These are phyloP conservation scores for Lasaia peninsularis DNA, from an alignment of 1,140 invertebrate species.

Conservation along the genomic window DNA sequence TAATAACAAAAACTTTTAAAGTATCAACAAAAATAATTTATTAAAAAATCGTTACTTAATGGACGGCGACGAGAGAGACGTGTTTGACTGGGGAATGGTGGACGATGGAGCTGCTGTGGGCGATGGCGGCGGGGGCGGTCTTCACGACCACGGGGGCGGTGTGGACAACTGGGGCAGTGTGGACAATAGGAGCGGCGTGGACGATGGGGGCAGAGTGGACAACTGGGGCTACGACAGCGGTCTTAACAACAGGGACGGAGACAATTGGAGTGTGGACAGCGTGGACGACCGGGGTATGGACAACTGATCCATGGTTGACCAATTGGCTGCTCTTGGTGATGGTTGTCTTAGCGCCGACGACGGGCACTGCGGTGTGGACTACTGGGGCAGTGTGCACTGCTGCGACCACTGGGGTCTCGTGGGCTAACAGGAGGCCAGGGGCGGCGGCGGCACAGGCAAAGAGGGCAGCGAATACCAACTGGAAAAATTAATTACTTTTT, in stretches of 20 bases:
- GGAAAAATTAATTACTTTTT: too few relatives aligned
- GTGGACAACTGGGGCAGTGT: conserved; percentile 61
- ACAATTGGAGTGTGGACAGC: conserved; percentile 36
- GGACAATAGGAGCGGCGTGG: conserved; percentile 40
- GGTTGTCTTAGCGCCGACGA: conserved; percentile 60
- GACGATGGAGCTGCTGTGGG: conserved; percentile 62
- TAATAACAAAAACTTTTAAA: neutral
- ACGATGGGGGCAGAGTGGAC: conserved; percentile 34
- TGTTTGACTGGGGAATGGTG: conserved; percentile 74
- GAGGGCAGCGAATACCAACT: conserved; percentile 74
- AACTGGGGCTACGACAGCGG: conserved; percentile 30
- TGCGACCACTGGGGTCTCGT: conserved; percentile 51
- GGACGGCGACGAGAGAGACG: conserved; percentile 75
- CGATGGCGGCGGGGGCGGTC: conserved; percentile 61
- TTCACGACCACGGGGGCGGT: conserved; percentile 48
- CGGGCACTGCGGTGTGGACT: conserved; percentile 52
- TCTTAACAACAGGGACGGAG: conserved; percentile 42
- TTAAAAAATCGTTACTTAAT: conserved; percentile 34
- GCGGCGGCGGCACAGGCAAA: conserved; percentile 77
- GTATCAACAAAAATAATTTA: neutral
- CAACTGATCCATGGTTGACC: conserved; percentile 47
- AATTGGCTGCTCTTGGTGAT: conserved; percentile 65
- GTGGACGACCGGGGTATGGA: conserved; percentile 41
- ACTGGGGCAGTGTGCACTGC: conserved; percentile 56
- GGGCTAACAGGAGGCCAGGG: conserved; percentile 57